These are phyloP conservation scores for Hydropotes inermis DNA, from an alignment of 2,113 vertebrate species.

Conservation along the genomic window DNA sequence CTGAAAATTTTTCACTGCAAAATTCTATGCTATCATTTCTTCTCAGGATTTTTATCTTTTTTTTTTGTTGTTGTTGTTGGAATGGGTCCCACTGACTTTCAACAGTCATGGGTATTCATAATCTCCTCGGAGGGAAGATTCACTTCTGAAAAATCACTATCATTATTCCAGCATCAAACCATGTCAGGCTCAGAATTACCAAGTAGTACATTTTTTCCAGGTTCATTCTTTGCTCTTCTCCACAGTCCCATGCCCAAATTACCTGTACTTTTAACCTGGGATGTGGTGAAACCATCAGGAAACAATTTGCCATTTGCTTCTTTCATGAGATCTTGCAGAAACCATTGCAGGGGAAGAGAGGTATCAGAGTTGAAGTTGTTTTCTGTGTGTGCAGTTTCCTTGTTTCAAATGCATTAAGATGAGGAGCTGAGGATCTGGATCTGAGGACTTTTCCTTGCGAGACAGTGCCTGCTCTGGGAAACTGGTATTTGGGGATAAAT, in stretches of 20 bases:
- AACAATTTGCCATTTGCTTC: fast-evolving
- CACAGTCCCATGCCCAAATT: fast-evolving
- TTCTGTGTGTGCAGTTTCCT: fast-evolving
- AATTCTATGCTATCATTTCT: neutral
- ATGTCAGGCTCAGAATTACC: neutral
- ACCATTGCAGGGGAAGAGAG: neutral
- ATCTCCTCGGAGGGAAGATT: neutral
- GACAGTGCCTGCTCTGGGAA: neutral
- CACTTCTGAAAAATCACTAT: constrained; percentile 15
- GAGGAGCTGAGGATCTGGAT: too few relatives aligned
- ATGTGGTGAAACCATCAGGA: neutral
- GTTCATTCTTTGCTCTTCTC: neutral
- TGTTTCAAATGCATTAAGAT: neutral
- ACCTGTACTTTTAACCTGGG: neutral
- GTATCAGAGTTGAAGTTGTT: too few relatives aligned
- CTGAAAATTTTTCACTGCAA: neutral
- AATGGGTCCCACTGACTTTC: neutral
- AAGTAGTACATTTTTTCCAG: neutral
- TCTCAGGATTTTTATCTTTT: constrained; percentile 14
- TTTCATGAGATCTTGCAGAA: neutral
- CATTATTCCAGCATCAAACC: neutral
- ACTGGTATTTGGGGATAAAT: too few relatives aligned
- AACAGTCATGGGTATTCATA: neutral
- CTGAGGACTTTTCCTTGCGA: too few relatives aligned
- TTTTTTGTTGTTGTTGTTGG: neutral